Percentiles rank a stretch among this genome's conserved stretches.
Evolutionary conservation across 1,140 invertebrate species (phyloP).

Genomic region (Zaprionus lachaisei): DNA sequence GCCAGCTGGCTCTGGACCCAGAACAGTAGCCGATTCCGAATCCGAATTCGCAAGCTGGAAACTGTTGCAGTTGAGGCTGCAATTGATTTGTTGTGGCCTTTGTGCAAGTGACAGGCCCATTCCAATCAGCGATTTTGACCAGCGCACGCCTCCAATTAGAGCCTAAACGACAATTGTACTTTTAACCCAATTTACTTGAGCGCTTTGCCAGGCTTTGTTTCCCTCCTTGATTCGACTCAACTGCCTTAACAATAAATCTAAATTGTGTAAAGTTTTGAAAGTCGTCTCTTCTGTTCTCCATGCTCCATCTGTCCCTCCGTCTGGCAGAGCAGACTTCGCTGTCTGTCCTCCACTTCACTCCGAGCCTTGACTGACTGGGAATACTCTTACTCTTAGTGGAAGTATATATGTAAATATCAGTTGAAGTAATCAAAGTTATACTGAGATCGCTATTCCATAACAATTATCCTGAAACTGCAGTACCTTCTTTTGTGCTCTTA

Average conservation of each 20-base stretch:
- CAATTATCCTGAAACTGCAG: too few species aligned
- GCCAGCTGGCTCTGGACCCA: conserved; percentile 29
- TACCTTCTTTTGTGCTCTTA: too few species aligned
- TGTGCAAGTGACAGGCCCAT: conserved; percentile 72
- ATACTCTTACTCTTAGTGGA: not conserved
- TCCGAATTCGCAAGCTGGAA: conserved; percentile 10
- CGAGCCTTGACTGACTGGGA: conserved; percentile 16
- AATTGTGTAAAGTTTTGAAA: conserved; percentile 65
- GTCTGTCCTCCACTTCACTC: not conserved
- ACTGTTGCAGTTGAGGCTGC: conserved; percentile 18
- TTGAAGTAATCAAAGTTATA: too few species aligned
- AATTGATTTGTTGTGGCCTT: conserved; percentile 79
- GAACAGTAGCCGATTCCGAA: conserved; percentile 65
- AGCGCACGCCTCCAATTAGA: conserved; percentile 79
- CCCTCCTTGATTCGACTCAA: conserved; percentile 3
- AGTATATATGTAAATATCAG: not conserved
- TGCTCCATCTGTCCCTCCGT: conserved; percentile 5
- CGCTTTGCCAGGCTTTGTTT: conserved; percentile 55
- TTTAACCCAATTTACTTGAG: conserved; percentile 76
- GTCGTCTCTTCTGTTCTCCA: conserved; percentile 33
- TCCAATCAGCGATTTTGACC: conserved; percentile 71
- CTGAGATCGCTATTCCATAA: too few species aligned
- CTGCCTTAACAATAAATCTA: conserved; percentile 74
- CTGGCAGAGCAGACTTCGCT: not conserved
- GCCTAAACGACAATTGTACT: conserved; percentile 81